Evolutionary conservation across 2,797 vertebrate genomes (phyloP).

Genomic region (Gadopsis bispinosus): DNA sequence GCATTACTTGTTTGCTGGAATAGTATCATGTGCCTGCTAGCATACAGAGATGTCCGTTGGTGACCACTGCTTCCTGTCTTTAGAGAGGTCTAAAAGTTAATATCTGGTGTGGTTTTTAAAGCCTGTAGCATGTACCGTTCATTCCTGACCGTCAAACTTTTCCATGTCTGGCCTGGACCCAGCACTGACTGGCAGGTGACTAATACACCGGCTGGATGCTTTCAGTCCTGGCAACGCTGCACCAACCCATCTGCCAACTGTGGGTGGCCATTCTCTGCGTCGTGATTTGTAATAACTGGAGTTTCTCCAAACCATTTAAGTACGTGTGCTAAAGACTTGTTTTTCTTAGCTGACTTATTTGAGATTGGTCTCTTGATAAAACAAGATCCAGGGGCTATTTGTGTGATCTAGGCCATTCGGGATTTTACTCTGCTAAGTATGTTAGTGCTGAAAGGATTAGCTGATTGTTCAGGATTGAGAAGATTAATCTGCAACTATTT

Average conservation of each 20-base stretch:
- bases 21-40: constrained; percentile 17
- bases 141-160: constrained; percentile 35
- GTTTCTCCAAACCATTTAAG: constrained; percentile 48
- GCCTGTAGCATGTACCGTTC: constrained; percentile 38
- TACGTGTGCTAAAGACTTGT: constrained; percentile 16
- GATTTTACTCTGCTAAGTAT: neutral
- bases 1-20: constrained; percentile 45
- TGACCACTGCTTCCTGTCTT: constrained; percentile 3
- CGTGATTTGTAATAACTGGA: constrained; percentile 55
- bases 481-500: neutral
- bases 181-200: constrained; percentile 74
- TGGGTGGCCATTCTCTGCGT: constrained; percentile 58
- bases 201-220: constrained; percentile 69
- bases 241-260: constrained; percentile 67
- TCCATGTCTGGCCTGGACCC: constrained; percentile 53
- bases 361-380: constrained; percentile 5
- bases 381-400: neutral
- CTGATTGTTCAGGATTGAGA: neutral
- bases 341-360: constrained; percentile 28
- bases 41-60: constrained; percentile 11
- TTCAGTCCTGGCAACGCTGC: constrained; percentile 62
- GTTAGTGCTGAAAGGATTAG: no score
- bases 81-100: neutral
- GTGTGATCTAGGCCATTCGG: neutral
- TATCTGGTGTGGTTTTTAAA: constrained; percentile 27